These are phyloP conservation scores for Myiozetetes cayanensis DNA, from an alignment of 2,113 vertebrate species.

Conservation along the genomic window DNA sequence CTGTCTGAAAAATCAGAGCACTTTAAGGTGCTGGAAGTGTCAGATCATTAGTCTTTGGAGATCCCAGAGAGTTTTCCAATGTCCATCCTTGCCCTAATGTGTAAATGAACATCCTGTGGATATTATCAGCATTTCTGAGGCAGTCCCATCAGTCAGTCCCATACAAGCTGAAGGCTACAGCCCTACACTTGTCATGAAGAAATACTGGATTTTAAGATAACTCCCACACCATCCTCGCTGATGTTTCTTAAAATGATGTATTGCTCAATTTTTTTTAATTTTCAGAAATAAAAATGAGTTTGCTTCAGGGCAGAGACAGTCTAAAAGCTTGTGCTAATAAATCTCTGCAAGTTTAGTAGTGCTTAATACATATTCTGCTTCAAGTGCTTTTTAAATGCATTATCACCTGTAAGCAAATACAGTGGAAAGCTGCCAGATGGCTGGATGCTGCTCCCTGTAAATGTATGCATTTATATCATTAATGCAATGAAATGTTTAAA, in stretches of 20 bases:
- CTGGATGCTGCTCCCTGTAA: slow-evolving; percentile 20
- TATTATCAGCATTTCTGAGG: neutral
- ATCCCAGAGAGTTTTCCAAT: neutral
- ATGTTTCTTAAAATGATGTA: slow-evolving; percentile 45
- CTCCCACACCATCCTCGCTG: neutral
- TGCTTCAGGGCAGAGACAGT: slow-evolving; percentile 62
- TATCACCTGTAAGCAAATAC: slow-evolving; percentile 72
- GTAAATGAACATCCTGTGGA: neutral
- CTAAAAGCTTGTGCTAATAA: slow-evolving; percentile 72
- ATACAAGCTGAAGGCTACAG: neutral
- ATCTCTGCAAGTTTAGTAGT: slow-evolving; percentile 56
- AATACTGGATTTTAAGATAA: slow-evolving; percentile 26
- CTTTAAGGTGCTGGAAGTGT: neutral
- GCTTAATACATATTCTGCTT: slow-evolving; percentile 60
- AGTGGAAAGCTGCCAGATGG: slow-evolving; percentile 49
- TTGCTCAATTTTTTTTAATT: slow-evolving; percentile 42
- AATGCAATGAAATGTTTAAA: slow-evolving; percentile 51
- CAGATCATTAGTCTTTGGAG: neutral
- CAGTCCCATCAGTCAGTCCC: neutral
- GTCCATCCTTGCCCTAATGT: neutral
- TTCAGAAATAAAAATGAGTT: slow-evolving; percentile 60
- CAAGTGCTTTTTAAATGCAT: slow-evolving; percentile 65
- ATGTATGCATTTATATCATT: slow-evolving; percentile 56
- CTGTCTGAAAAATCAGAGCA: neutral
- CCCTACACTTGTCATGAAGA: slow-evolving; percentile 1